phyloP scores from a whole-genome alignment of 2,888 invertebrate genomes.

The Sphaerophoria taeniata region DNA sequence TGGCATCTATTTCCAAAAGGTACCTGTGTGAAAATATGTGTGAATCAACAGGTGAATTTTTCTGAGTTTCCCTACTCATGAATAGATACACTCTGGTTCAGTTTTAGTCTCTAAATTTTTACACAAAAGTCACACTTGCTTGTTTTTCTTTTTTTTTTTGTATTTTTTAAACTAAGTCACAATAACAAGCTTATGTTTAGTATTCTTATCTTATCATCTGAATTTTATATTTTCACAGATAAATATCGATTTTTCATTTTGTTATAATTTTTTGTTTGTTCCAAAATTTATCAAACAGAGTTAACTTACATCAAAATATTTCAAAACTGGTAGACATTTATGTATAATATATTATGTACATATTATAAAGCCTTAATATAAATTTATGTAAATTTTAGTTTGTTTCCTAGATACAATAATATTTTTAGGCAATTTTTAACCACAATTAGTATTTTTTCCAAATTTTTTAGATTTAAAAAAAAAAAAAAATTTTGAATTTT shows the following conservation, averaged over 20 bases:
- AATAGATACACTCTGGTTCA: background rate
- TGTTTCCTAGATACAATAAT: constrained; percentile 73
- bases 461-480: constrained; percentile 14
- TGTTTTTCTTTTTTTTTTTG: background rate
- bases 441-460: constrained; percentile 64
- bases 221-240: constrained; percentile 64
- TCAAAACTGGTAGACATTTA: constrained; percentile 73
- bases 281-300: constrained; percentile 46
- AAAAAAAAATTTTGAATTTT: constrained; percentile 67
- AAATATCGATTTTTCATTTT: constrained; percentile 65
- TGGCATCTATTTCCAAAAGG: no score
- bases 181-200: constrained; percentile 48
- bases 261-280: constrained; percentile 20
- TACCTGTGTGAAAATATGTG: no score
- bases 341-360: constrained; percentile 64
- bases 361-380: constrained; percentile 67
- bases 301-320: constrained; percentile 68
- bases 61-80: no score
- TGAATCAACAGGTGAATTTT: no score
- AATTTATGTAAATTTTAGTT: constrained; percentile 68
- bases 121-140: background rate
- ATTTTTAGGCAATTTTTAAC: constrained; percentile 72
- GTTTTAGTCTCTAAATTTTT: background rate
- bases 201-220: constrained; percentile 27
- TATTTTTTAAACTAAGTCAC: constrained; percentile 51